Evolutionary conservation across 2,888 invertebrate genomes (phyloP), one percentile per base, ranked within the genome.

Genomic region (Mesorhabditis spiculigera): DNA sequence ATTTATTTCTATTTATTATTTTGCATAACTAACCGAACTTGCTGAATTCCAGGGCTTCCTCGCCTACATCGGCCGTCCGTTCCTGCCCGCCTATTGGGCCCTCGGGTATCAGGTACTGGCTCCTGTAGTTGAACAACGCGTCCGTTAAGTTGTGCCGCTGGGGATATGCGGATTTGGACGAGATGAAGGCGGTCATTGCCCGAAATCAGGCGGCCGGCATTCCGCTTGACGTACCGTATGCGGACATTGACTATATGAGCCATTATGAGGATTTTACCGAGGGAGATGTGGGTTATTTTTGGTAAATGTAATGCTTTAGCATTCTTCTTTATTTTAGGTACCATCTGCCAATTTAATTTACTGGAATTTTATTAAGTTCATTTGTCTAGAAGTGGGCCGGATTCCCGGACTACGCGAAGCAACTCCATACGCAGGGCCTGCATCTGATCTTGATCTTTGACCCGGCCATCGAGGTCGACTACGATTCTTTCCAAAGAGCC

Each of bases 51-150:
- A 50, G 44, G 87, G 87, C 66, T 85, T 83, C 67, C 77, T 81
- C 41, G 73, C 75, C 45, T 74, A 82, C 64, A 79, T 86, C 63
- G 83, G 83, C 45, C 73, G 75, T 5, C 84, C 86, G 4, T 78
- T 80, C 67, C 70, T 86, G 44, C 85, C 84, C 1, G 84, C 86
- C 0, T 86, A 85, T 69, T 86, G 86, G 86, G 75, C 80, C 4
- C 73, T 86, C 5, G 86, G 86, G 61, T 82, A 75, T 68, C 82
- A 82, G 72, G 73, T 79, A 64, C 45, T 45, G 5, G 50, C 4
- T 28, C 13, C 41, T 64, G 28, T 41, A 66, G 4, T 43, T 3
- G 8, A 58, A 63, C 28, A 8, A 8, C 63, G 2, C 13, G 63
- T 16, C 45, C 69, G 68, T 76, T 43, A 66, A 78, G 72, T 63